These are phyloP conservation scores for Anodontia alba DNA, from an alignment of 2,888 invertebrate genomes.

Conservation along the genomic window DNA sequence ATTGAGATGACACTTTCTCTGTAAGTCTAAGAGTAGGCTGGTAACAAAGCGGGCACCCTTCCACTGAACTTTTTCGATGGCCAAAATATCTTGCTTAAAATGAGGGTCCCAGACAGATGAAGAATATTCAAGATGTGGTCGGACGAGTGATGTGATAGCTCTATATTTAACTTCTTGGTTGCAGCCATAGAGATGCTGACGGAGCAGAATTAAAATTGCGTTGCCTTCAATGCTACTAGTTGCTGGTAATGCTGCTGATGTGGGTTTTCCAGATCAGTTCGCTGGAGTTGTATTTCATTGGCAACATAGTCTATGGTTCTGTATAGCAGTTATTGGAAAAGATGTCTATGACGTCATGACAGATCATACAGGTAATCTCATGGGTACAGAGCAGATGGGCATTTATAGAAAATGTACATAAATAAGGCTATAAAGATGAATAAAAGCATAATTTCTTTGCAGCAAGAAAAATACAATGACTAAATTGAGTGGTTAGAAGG, in stretches of 20 bases:
- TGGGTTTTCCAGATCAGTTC: not conserved
- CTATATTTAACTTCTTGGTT: slow-evolving; percentile 14
- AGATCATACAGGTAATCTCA: no score
- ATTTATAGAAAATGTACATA: no score
- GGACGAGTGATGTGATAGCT: slow-evolving; percentile 13
- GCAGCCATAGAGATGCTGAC: slow-evolving; percentile 13
- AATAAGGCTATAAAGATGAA: no score
- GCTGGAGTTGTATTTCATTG: no score
- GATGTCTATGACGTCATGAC: no score
- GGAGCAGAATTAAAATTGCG: slow-evolving; percentile 4
- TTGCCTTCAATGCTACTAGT: not conserved
- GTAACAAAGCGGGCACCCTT: slow-evolving; percentile 15
- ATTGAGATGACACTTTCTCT: slow-evolving; percentile 31
- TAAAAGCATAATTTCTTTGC: no score
- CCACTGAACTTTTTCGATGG: not conserved
- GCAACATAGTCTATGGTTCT: no score
- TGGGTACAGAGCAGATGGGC: no score
- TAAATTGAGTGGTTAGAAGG: no score
- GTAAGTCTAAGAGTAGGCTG: slow-evolving; percentile 18
- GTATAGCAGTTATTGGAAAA: no score
- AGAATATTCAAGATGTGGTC: slow-evolving; percentile 21
- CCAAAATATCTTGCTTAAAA: not conserved
- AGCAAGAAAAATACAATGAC: no score
- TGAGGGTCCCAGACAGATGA: slow-evolving; percentile 22
- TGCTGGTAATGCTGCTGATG: slow-evolving; percentile 1